These are phyloP conservation scores for Pycnonotus jocosus DNA, from an alignment of 2,113 vertebrate genomes.

Conservation along the genomic window DNA sequence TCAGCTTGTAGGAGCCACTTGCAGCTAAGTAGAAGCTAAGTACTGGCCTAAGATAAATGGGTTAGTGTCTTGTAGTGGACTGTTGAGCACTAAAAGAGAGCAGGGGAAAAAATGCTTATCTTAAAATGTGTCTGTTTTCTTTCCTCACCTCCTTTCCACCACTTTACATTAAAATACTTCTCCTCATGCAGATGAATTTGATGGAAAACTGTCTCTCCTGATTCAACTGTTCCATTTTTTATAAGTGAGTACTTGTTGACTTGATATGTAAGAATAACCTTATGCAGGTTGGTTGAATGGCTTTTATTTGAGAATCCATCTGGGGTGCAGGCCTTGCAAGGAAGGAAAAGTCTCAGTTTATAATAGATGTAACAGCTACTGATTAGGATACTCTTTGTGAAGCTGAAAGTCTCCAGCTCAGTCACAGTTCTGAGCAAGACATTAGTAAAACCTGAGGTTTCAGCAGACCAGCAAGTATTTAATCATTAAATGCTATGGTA, in stretches of 20 bases:
- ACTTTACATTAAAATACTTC: not conserved
- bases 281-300: not conserved
- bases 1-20: not conserved
- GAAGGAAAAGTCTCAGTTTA: not conserved
- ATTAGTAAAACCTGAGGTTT: not conserved
- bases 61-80: not conserved
- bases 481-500: not conserved
- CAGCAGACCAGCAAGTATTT: not conserved
- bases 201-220: not conserved
- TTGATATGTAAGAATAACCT: not conserved
- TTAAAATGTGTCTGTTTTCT: not conserved
- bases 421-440: not conserved
- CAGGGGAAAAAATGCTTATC: not conserved
- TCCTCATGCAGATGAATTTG: not conserved
- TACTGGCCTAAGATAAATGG: not conserved
- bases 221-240: not conserved
- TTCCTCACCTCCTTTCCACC: not conserved
- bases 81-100: not conserved
- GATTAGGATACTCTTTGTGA: not conserved
- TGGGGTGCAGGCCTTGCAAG: not conserved
- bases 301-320: not conserved
- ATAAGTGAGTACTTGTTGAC: not conserved
- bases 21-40: not conserved
- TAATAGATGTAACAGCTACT: not conserved
- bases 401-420: not conserved